These are phyloP conservation scores for Tiliacea citrago DNA, from an alignment of 2,888 invertebrate species.

Conservation along the genomic window DNA sequence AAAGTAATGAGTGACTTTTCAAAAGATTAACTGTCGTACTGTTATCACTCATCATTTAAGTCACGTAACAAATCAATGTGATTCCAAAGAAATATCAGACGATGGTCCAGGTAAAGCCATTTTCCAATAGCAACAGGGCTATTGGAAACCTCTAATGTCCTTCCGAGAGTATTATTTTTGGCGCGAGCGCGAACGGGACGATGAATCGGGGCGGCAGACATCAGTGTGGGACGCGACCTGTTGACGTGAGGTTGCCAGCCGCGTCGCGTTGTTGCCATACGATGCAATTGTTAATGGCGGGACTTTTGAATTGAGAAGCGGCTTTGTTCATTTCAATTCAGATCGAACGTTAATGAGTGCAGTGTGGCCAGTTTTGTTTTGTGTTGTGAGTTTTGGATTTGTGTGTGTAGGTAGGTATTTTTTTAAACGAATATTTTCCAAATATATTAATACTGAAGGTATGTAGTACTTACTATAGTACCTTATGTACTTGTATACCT, in stretches of 20 bases:
- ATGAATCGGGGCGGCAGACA: conserved; percentile 73
- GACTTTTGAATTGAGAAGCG: conserved; percentile 74
- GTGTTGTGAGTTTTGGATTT: conserved; percentile 48
- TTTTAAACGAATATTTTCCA: background rate
- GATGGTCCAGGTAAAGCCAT: conserved; percentile 83
- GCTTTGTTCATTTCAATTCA: conserved; percentile 58
- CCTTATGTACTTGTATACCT: background rate
- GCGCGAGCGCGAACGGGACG: conserved; percentile 86
- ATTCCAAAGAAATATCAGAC: conserved; percentile 70
- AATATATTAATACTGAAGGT: background rate
- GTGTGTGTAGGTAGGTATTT: conserved; percentile 28
- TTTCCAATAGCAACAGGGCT: conserved; percentile 87
- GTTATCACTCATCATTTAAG: conserved; percentile 30
- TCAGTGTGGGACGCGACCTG: conserved; percentile 89
- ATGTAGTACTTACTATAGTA: too few relatives aligned
- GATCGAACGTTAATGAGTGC: conserved; percentile 34
- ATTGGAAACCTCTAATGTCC: conserved; percentile 85
- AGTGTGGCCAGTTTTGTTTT: conserved; percentile 43
- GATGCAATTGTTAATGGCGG: conserved; percentile 68
- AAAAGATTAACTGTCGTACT: conserved; percentile 11
- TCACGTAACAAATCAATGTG: conserved; percentile 74
- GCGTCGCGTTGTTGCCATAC: conserved; percentile 69
- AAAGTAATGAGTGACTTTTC: background rate
- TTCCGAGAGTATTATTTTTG: conserved; percentile 88
- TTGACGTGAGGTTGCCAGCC: conserved; percentile 86